Base-by-base conservation (phyloP, 2,113 vertebrate species). In the Pomatorhinus ruficollis region DNA sequence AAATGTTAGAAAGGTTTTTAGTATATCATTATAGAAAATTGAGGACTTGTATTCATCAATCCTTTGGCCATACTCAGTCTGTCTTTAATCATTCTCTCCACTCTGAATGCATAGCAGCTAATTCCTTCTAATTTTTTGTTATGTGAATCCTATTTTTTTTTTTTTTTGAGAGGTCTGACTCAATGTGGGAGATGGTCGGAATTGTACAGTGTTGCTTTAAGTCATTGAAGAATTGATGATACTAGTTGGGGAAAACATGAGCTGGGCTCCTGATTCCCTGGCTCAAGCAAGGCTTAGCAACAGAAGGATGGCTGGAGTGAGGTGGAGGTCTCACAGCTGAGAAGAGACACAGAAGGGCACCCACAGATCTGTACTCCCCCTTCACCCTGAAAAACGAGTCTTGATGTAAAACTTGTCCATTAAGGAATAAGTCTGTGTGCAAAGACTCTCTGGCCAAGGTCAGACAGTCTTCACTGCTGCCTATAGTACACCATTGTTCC, bases 321-420 rank as follows among this genome's bases (percentile, higher is more conserved):
- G 3, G 1, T 39, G 45, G 30, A 30, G 12, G 20, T 40, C 13
- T 47, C n/a, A 54, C 12, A 54, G 16, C 28, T 0, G 1, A 42
- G 18, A 78, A 24, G 64, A 78, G 33, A 23, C 28, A 28, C 28
- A 78, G 54, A 45, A 33, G 15, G 28, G 23, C 24, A 63, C 9
- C 20, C 56, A 63, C 30, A 63, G 13, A 19, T 30, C 30, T 71
- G n/a, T 54, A 35, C 24, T 71, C 3, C 11, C 19, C 24, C 10
- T 47, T 40, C 75, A 21, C 11, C 24, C 56, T 54, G 49, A 40
- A 40, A 78, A 79, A 47, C 0, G 8, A 79, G 16, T 16, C 49
- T 47, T 54, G n/a, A 21, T 47, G 20, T 47, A 53, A 63, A 71
- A 54, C 7, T 14, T n/a, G 20, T 24, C n/a, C 65, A 31, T 54